Percentiles rank a stretch among this genome's conserved stretches.
Conservation (phyloP, 2,888 invertebrate species). For the Lingula anatina region DNA sequence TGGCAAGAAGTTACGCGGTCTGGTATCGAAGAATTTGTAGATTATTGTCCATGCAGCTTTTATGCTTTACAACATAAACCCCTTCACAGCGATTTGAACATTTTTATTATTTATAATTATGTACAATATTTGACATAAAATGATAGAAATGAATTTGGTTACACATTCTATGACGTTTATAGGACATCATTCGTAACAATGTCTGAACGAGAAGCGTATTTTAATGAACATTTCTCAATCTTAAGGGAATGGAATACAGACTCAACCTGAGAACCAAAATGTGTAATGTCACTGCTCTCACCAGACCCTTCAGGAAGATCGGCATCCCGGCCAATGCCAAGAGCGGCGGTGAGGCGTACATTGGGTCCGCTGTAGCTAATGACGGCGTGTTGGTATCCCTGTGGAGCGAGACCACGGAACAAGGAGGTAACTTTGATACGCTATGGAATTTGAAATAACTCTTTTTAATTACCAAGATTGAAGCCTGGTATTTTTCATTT, state of each 20-base stretch:
- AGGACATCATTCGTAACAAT: not conserved
- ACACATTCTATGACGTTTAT: too few relatives aligned
- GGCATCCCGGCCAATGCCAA: constrained; percentile 14
- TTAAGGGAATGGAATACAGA: constrained; percentile 16
- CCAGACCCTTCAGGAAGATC: constrained; percentile 8
- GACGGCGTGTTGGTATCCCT: constrained; percentile 20
- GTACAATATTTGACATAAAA: too few relatives aligned
- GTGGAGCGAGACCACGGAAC: constrained; percentile 9
- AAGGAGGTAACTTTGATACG: not conserved
- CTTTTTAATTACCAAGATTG: too few relatives aligned
- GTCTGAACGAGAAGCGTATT: not conserved
- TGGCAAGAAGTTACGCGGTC: too few relatives aligned
- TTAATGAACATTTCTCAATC: not conserved
- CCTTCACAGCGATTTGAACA: too few relatives aligned
- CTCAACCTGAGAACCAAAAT: constrained; percentile 15
- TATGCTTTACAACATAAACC: too few relatives aligned
- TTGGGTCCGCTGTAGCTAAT: constrained; percentile 27
- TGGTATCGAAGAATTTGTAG: too few relatives aligned
- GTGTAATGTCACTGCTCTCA: constrained; percentile 13
- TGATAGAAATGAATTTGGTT: too few relatives aligned
- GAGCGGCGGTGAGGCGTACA: constrained; percentile 19
- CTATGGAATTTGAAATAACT: too few relatives aligned
- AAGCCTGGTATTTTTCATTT: too few relatives aligned
- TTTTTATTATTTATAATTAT: too few relatives aligned
- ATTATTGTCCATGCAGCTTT: too few relatives aligned